Base-by-base conservation (phyloP, 2,888 invertebrate species). In the Callyntrura sp. region DNA sequence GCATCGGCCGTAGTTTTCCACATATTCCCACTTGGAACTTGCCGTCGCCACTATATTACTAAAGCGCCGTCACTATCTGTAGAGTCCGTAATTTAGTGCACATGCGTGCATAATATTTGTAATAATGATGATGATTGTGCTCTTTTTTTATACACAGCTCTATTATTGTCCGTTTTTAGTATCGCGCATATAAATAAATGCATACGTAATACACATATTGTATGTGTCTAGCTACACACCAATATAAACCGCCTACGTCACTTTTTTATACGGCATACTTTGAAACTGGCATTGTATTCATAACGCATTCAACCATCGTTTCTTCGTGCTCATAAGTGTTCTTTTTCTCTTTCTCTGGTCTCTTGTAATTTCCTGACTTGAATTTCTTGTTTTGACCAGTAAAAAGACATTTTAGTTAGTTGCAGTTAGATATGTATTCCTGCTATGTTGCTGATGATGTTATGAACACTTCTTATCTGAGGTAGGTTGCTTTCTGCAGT, bases 311-410 rank as follows among this genome's bases (percentile, higher is more conserved):
- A 4, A 35, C 35, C 6, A 35, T 35, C 35, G 6, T 35, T 35
- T 35, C n/a, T n/a, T n/a, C n/a, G n/a, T n/a, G n/a, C n/a, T n/a
- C 35, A 35, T 4, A 35, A 35, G 35, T 35, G 35, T 35, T 2
- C 20, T 60, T 11, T 60, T 17, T 20, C 9, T 60, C 3, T 60
- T 60, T 9, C 3, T 20, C 3, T 17, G 20, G 20, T 43, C 12
- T 5, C 73, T 45, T n/a, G 48, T 48, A 73, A 73, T 73, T 48
- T 73, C 73, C 73, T 73, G 73, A 73, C 73, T 73, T 73, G 73
- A 73, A 73, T 73, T 73, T 73, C 73, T 48, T 17, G 73, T 70
- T 70, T 73, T 73, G 73, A 73, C 73, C 73, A 48, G 48, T 48
- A 73, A 73, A 65, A 73, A 35, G 68, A 68, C 68, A 35, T 12